Percentiles rank a stretch among this genome's conserved stretches.
phyloP scores from a whole-genome alignment of 1,140 invertebrate species.

The Meloidogyne hapla region DNA sequence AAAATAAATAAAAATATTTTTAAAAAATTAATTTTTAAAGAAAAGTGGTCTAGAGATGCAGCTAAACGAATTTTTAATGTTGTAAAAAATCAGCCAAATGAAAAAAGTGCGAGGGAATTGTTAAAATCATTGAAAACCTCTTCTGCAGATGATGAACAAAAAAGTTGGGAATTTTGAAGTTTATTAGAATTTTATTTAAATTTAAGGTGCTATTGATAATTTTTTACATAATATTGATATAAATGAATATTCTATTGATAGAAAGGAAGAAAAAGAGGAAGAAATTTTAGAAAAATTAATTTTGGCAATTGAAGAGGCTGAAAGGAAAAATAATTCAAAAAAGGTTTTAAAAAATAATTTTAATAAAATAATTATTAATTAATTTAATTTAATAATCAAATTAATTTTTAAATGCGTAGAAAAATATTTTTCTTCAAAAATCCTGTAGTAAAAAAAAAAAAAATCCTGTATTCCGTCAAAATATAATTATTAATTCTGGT shows the following conservation, averaged over 20 bases:
- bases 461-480: no score
- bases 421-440: no score
- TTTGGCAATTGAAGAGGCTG: constrained; percentile 27
- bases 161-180: constrained; percentile 4
- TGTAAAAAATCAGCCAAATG: not conserved
- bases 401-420: no score
- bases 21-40: no score
- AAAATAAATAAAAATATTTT: no score
- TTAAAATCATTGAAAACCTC: not conserved
- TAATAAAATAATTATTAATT: constrained; percentile 2
- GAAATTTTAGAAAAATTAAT: constrained; percentile 40
- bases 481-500: no score
- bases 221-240: not conserved
- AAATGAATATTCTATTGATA: not conserved
- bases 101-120: constrained; percentile 8
- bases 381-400: no score
- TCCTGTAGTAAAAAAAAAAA: no score
- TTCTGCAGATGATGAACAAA: not conserved
- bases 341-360: not conserved
- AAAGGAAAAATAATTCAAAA: not conserved
- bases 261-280: constrained; percentile 25
- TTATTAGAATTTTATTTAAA: not conserved
- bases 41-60: not conserved
- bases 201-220: constrained; percentile 6
- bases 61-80: constrained; percentile 12